Conservation (phyloP, 2,888 invertebrate genomes). For the Trissolcus japonicus region DNA sequence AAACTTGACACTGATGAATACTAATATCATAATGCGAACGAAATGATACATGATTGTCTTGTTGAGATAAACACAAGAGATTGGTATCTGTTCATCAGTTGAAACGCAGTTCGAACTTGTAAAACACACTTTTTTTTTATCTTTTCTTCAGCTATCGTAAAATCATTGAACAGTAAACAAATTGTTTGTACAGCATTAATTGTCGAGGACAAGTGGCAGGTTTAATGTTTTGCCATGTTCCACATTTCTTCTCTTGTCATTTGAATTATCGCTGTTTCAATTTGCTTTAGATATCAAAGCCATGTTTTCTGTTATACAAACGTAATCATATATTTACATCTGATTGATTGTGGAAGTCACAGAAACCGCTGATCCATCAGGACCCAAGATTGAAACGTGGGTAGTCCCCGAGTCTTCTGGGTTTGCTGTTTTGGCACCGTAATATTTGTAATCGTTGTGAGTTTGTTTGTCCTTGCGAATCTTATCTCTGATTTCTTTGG, state of each 20-base stretch:
- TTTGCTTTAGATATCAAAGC: too few species aligned
- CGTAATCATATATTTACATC: conserved; percentile 77
- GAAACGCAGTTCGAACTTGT: too few species aligned
- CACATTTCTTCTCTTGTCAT: too few species aligned
- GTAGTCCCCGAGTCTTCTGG: conserved; percentile 87
- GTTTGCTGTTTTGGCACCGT: conserved; percentile 80
- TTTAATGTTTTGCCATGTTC: too few species aligned
- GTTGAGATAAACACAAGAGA: conserved; percentile 7
- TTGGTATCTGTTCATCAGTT: too few species aligned
- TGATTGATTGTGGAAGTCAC: conserved; percentile 93
- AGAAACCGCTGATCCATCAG: conserved; percentile 94
- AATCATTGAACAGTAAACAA: too few species aligned
- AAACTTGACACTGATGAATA: conserved; percentile 46
- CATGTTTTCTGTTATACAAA: too few species aligned
- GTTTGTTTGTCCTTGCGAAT: conserved; percentile 83
- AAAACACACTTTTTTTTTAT: too few species aligned
- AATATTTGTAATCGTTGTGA: conserved; percentile 80
- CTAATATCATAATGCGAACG: conserved; percentile 21
- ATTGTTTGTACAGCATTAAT: too few species aligned
- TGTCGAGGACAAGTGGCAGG: too few species aligned
- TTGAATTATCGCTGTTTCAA: too few species aligned
- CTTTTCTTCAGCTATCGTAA: too few species aligned
- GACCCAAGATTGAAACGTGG: conserved; percentile 89
- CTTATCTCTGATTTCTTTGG: conserved; percentile 78
- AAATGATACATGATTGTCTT: conserved; percentile 33